These are phyloP conservation scores for Drosophila putrida DNA, from an alignment of 2,888 invertebrate genomes.

Conservation along the genomic window DNA sequence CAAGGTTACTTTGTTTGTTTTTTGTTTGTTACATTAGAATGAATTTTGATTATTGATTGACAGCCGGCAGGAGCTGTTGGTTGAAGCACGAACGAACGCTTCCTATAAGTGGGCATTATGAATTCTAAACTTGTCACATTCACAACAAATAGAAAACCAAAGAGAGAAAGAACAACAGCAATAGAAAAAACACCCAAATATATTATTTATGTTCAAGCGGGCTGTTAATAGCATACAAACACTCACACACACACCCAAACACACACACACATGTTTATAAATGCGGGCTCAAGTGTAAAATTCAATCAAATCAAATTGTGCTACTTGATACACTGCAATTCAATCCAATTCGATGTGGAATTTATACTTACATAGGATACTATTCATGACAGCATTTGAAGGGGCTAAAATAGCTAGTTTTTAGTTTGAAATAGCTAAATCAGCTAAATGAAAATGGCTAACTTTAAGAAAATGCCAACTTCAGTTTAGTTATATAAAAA, in stretches of 20 bases:
- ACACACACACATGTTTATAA: background rate
- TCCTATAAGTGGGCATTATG: constrained; percentile 31
- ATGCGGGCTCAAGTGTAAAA: constrained; percentile 22
- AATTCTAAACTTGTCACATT: constrained; percentile 37
- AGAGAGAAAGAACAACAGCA: background rate
- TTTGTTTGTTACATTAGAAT: constrained; percentile 4
- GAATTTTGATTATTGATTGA: constrained; percentile 28
- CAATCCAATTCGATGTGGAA: background rate
- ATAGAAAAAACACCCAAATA: too few species aligned
- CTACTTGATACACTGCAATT: constrained; percentile 8
- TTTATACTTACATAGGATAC: background rate
- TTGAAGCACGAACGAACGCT: constrained; percentile 22
- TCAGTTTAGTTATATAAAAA: too few species aligned
- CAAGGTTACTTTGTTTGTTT: constrained; percentile 6
- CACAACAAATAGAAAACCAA: background rate
- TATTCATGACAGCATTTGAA: too few species aligned
- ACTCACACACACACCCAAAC: constrained; percentile 6
- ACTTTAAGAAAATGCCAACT: too few species aligned
- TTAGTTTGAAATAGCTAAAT: too few species aligned
- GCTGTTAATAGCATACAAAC: background rate
- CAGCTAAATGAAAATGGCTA: too few species aligned
- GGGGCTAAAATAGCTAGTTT: too few species aligned
- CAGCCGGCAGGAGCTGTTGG: constrained; percentile 6
- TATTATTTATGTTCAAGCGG: constrained; percentile 25
- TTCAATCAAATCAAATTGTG: constrained; percentile 6